phyloP scores from a whole-genome alignment of 2,888 invertebrate species.

The Tiliacea citrago region DNA sequence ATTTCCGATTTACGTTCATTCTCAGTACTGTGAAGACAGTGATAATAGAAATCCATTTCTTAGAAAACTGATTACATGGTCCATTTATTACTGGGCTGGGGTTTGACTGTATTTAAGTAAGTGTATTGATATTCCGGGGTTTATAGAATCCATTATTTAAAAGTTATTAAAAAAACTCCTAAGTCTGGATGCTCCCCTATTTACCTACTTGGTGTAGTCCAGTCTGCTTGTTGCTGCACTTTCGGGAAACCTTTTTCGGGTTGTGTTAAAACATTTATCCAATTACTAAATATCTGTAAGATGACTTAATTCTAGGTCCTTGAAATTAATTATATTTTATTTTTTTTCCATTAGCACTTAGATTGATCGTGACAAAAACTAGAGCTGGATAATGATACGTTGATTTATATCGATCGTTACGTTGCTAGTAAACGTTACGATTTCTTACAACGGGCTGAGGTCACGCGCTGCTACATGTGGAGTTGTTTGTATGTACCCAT shows the following conservation, averaged over 20 bases:
- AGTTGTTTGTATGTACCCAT: constrained; percentile 45
- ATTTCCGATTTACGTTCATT: constrained; percentile 43
- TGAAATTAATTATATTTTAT: constrained; percentile 32
- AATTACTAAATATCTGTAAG: background rate
- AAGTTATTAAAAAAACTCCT: background rate
- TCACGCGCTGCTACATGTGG: constrained; percentile 45
- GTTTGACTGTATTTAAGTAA: constrained; percentile 9
- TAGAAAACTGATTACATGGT: constrained; percentile 22
- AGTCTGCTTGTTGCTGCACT: background rate
- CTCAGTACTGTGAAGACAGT: constrained; percentile 21
- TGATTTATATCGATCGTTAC: constrained; percentile 56
- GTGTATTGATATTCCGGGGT: background rate
- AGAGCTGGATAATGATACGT: constrained; percentile 49
- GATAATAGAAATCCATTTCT: constrained; percentile 29
- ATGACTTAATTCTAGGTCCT: constrained; percentile 6
- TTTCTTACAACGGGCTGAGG: constrained; percentile 25
- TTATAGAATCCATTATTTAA: background rate
- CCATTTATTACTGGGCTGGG: constrained; percentile 4
- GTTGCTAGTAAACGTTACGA: constrained; percentile 26
- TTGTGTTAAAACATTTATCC: background rate
- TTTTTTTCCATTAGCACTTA: constrained; percentile 56
- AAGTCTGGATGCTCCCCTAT: background rate
- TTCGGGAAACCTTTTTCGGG: background rate
- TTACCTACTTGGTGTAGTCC: background rate
- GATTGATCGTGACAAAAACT: constrained; percentile 56